Evolutionary conservation across 2,797 vertebrate species (phyloP).

Genomic region (Fringilla coelebs): DNA sequence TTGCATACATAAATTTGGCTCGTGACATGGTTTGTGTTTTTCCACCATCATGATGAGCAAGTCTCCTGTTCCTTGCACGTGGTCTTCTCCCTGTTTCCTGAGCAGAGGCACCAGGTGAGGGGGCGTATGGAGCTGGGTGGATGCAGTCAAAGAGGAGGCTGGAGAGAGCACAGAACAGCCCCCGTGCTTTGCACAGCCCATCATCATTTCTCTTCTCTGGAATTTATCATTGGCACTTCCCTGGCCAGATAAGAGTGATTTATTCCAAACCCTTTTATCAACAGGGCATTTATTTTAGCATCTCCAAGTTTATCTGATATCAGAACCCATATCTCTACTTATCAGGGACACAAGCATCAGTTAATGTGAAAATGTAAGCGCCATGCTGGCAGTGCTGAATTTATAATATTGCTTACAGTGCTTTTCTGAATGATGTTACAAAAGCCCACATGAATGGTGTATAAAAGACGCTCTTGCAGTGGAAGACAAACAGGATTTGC

Average conservation of each 20-base stretch:
- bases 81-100: not conserved
- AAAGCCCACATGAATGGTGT: not conserved
- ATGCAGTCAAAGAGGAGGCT: not conserved
- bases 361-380: not conserved
- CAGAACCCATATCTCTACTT: not conserved
- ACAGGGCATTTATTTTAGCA: not conserved
- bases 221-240: not conserved
- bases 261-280: not conserved
- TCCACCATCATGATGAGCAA: not conserved
- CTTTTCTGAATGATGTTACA: not conserved
- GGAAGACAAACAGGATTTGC: not conserved
- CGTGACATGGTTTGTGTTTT: not conserved
- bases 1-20: not conserved
- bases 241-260: not conserved
- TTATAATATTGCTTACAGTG: not conserved
- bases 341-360: not conserved
- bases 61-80: not conserved
- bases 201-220: not conserved
- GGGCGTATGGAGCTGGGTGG: fast-evolving
- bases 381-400: not conserved
- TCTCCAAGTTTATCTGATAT: not conserved
- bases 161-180: not conserved
- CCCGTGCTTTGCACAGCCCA: fast-evolving
- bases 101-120: fast-evolving
- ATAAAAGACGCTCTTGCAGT: not conserved